Percentiles rank a stretch among this genome's conserved stretches.
Evolutionary conservation across 2,113 vertebrate genomes (phyloP).

Genomic region (Nothobranchius kuhntae): DNA sequence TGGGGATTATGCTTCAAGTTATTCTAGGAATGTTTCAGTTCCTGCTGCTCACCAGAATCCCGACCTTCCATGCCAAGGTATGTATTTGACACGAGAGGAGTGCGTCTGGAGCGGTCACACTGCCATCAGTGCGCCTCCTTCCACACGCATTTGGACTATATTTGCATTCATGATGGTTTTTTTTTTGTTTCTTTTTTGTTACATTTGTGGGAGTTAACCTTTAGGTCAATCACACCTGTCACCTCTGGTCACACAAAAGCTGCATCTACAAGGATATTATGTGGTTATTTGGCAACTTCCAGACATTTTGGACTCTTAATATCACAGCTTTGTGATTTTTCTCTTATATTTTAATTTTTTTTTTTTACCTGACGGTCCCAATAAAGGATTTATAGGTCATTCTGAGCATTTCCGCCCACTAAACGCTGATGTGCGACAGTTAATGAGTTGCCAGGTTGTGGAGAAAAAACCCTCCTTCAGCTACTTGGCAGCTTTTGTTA

Average conservation of each 20-base stretch:
- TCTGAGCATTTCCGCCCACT: neutral
- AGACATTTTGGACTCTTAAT: constrained; percentile 6
- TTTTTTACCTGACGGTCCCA: neutral
- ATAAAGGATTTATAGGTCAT: neutral
- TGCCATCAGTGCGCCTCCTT: neutral
- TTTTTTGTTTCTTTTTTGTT: neutral
- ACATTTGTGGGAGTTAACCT: constrained; percentile 45
- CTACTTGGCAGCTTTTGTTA: constrained; percentile 1
- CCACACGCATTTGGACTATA: neutral
- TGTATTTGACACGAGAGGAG: constrained; percentile 36
- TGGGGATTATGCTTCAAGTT: constrained; percentile 84
- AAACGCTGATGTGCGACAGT: constrained; percentile 12
- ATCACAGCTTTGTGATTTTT: no score
- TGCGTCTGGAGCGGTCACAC: constrained; percentile 9
- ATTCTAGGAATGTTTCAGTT: constrained; percentile 85
- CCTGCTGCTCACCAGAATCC: constrained; percentile 81
- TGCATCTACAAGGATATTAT: neutral
- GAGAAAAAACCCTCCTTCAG: constrained; percentile 10
- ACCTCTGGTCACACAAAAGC: constrained; percentile 27
- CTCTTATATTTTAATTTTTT: neutral
- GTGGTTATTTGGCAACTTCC: neutral
- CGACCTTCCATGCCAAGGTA: constrained; percentile 80
- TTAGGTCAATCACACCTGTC: constrained; percentile 74
- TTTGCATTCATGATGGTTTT: neutral
- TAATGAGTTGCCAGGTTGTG: constrained; percentile 34